phyloP scores from a whole-genome alignment of 2,113 vertebrate species.

The Psephotus haematonotus region DNA sequence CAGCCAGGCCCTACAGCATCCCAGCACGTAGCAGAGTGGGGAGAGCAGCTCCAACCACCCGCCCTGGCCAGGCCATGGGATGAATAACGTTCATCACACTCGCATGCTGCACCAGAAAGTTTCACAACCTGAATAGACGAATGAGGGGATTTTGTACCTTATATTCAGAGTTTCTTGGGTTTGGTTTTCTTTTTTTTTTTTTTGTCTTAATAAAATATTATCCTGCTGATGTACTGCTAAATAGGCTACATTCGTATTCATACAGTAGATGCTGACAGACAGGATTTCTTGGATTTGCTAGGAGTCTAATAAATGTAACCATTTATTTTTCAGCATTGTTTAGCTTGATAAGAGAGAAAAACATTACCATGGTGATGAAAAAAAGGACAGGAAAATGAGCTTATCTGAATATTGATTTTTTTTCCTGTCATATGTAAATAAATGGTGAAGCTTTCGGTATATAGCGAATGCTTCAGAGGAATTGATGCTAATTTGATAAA shows the following conservation, averaged over 20 bases:
- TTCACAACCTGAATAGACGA: background rate
- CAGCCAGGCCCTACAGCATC: background rate
- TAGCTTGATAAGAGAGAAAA: background rate
- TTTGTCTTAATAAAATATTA: background rate
- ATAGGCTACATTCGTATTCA: background rate
- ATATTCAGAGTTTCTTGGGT: background rate
- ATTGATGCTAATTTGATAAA: background rate
- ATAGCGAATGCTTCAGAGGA: background rate
- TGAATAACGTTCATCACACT: background rate
- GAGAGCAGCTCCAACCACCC: background rate
- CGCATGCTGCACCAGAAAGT: background rate
- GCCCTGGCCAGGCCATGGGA: background rate
- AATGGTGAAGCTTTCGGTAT: background rate
- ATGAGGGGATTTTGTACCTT: background rate
- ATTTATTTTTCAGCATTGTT: background rate
- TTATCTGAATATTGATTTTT: background rate
- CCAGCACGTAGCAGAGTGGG: background rate
- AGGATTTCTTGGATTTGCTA: background rate
- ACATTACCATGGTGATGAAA: background rate
- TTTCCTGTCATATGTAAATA: background rate
- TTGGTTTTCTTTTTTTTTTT: background rate
- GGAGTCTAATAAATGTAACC: background rate
- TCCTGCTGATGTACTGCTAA: background rate
- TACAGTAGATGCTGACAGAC: background rate
- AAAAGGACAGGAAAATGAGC: background rate